A percentile compares a stretch with the other conserved stretches of the same genome.
These are phyloP conservation scores for Athalia rosae DNA, from an alignment of 2,888 invertebrate genomes.

Conservation along the genomic window DNA sequence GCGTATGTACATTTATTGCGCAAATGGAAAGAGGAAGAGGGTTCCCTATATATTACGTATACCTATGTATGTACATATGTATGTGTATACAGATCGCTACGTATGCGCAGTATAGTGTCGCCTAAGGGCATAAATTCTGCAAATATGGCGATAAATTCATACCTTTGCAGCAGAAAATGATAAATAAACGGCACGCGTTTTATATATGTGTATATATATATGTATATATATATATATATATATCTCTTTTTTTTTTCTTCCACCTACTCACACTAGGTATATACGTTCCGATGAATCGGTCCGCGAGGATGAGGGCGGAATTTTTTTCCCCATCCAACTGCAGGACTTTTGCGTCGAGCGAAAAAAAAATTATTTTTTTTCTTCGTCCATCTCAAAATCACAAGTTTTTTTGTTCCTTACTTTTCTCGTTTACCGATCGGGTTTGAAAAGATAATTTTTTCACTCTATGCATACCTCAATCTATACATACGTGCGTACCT, in stretches of 20 bases:
- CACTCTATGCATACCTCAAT: too few relatives aligned
- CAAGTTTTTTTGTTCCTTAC: too few relatives aligned
- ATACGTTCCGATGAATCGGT: too few relatives aligned
- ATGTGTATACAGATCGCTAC: background rate
- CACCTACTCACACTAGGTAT: too few relatives aligned
- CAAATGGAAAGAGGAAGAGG: background rate
- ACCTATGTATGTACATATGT: background rate
- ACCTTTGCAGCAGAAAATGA: conserved; percentile 9
- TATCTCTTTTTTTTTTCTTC: background rate
- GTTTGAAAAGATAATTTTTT: too few relatives aligned
- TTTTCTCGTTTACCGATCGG: too few relatives aligned
- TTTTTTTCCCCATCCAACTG: too few relatives aligned
- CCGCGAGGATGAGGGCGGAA: too few relatives aligned
- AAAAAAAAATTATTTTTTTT: too few relatives aligned
- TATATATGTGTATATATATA: background rate
- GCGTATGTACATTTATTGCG: background rate
- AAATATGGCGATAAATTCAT: conserved; percentile 40
- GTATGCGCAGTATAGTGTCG: background rate
- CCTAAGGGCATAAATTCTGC: conserved; percentile 20
- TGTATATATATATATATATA: background rate
- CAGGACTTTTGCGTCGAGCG: too few relatives aligned
- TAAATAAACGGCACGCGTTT: conserved; percentile 26
- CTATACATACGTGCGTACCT: too few relatives aligned
- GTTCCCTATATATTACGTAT: background rate
- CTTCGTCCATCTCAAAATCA: too few relatives aligned